Evolutionary conservation across 30 jellyfish, hydroid and myxozoan species (phyloP), one percentile per base, ranked within the genome.

Genomic region (Aurelia aurita complex sp. Pacific): DNA sequence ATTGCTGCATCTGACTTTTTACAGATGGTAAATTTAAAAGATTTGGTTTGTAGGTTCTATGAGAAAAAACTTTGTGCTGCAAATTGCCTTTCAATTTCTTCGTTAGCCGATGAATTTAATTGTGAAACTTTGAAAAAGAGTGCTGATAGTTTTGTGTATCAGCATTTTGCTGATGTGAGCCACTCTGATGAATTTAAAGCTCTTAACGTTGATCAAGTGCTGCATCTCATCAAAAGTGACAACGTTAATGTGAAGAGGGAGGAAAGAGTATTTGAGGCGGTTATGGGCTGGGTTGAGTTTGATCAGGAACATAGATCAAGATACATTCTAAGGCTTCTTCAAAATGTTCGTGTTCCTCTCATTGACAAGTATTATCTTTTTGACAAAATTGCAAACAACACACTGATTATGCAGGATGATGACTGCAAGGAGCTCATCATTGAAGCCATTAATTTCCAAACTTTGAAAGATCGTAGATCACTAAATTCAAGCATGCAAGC

Each of bases 71-170:
- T 94, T 11, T 70, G 95, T 61, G 97, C 99, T 18, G 80, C 99
- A 29, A 94, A 94, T 73, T 94, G 99, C 69, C 64, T 94, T 42
- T 94, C 99, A 29, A 94, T 94, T 40, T 96, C 99, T 54, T 65
- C 99, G 36, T 84, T 94, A 38, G 99, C 99, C 23, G 97, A 94
- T 67, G 96, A 94, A 76, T 94, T 94, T 80, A 80, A 89, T 64
- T 94, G 99, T 68, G 79, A 73, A 29, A 55, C 99, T 18, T 75
- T 94, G 33, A 80, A 94, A 38, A 76, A 76, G 59, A 96, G 96
- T 74, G 99, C 99, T 1, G 97, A 94, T 77, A 35, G 79, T 10
- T 94, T 73, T 69, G 80, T 94, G 23, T 86, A 69, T 73, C 74
- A 86, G 55, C 87, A 94, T 76, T 94, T 94, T 81, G 83, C 86